A percentile compares a stretch with the other conserved stretches of the same genome.
Conservation (phyloP, 2,797 vertebrate genomes). For the Acropternis orthonyx region DNA sequence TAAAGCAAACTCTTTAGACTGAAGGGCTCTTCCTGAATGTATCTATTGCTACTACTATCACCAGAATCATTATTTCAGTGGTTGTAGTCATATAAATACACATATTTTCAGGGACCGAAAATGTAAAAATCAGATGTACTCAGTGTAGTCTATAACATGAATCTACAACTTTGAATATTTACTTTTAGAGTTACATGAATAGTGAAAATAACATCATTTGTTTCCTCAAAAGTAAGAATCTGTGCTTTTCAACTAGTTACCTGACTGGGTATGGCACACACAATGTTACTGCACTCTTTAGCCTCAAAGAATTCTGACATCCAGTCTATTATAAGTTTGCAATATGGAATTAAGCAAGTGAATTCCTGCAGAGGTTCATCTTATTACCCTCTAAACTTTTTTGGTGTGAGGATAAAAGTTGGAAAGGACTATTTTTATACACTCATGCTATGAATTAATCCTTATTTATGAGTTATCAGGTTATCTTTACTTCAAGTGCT, state of each 20-base stretch:
- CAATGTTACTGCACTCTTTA: background rate
- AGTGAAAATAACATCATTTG: background rate
- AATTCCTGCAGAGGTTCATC: background rate
- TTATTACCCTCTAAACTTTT: background rate
- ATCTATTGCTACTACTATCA: background rate
- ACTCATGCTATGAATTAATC: background rate
- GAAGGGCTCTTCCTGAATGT: background rate
- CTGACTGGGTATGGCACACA: background rate
- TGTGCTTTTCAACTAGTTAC: background rate
- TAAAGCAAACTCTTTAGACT: background rate
- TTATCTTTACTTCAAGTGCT: background rate
- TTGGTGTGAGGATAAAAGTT: background rate
- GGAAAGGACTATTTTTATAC: background rate
- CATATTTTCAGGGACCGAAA: background rate
- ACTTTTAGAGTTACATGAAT: background rate
- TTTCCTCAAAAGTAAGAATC: background rate
- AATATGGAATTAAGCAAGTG: background rate
- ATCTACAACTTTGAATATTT: background rate
- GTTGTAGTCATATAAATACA: background rate
- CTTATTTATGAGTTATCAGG: rapidly evolving
- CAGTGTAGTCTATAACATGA: background rate
- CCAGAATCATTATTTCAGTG: background rate
- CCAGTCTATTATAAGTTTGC: background rate
- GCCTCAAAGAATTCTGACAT: background rate
- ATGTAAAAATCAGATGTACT: background rate